Percentiles rank a stretch among this genome's conserved stretches.
Conservation (phyloP, 2,888 invertebrate species). For the Rugalucina vietnamica region DNA sequence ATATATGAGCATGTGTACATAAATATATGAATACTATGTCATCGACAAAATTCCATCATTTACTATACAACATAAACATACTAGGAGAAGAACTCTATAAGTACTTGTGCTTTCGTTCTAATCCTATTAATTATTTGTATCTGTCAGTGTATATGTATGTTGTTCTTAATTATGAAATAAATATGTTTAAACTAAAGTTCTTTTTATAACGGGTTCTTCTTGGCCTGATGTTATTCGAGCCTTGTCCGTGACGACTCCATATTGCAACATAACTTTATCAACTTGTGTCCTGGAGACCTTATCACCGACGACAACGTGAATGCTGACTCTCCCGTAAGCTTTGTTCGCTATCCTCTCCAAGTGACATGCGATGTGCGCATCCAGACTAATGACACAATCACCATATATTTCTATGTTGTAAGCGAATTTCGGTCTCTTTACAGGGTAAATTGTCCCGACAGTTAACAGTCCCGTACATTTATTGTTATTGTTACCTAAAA, state of each 20-base stretch:
- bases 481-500: background rate
- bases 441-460: background rate
- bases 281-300: background rate
- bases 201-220: background rate
- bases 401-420: background rate
- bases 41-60: no score
- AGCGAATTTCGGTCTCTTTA: background rate
- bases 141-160: no score
- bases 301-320: background rate
- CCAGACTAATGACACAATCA: background rate
- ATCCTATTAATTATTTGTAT: no score
- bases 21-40: no score
- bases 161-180: no score
- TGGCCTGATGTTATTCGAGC: background rate
- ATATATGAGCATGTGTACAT: no score
- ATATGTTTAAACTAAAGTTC: background rate
- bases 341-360: background rate
- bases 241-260: background rate
- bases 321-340: background rate
- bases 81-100: no score
- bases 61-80: no score
- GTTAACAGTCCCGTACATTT: background rate
- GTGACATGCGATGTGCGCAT: background rate
- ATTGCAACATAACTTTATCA: background rate
- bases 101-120: no score